Base-by-base conservation (phyloP, 2,797 vertebrate species). In the Discoglossus pictus region DNA sequence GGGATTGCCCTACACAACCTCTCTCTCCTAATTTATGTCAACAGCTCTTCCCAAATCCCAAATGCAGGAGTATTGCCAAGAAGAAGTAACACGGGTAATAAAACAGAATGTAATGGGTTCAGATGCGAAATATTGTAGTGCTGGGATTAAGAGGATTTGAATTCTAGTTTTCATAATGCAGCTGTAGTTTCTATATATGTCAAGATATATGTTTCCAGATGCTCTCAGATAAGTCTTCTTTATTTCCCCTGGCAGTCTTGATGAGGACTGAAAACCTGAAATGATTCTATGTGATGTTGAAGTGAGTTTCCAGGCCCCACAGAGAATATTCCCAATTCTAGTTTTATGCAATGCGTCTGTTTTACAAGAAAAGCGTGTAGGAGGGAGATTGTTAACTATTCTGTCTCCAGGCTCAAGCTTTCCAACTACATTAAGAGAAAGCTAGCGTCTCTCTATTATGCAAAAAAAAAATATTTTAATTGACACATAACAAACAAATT, bases 161-260 rank as follows among this genome's bases (percentile, higher is more conserved):
- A 24, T 27, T 51, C 24, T 23, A 60, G 47, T 38, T 58, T 68
- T 50, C 34, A 55, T 12, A 68, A 59, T 34, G 31, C 68, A 71
- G 68, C 68, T 71, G 68, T 42, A 71, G 44, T 64, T 71, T 58
- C 68, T 58, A 64, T 71, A 56, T 50, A 58, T 36, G 61, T 64
- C 51, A 71, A 63, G 43, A 63, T 71, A 62, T 69, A 71, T 36
- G 52, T 58, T 71, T 63, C 68, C 68, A 71, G 68, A 71, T 71
- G 68, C 68, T 71, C 36, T 40, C 4, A 38, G 59, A 64, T 64
- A 71, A 63, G 68, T 64, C 53, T 64, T 40, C 51, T 58, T 71
- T 71, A 64, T 71, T 71, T 64, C 68, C 68, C 68, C 42, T 50
- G 68, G 44, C 20, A 51, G 58, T 64, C 61, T 13, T 64, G 68